Evolutionary conservation across 2,797 vertebrate species (phyloP).

Genomic region (Aeoliscus strigatus): DNA sequence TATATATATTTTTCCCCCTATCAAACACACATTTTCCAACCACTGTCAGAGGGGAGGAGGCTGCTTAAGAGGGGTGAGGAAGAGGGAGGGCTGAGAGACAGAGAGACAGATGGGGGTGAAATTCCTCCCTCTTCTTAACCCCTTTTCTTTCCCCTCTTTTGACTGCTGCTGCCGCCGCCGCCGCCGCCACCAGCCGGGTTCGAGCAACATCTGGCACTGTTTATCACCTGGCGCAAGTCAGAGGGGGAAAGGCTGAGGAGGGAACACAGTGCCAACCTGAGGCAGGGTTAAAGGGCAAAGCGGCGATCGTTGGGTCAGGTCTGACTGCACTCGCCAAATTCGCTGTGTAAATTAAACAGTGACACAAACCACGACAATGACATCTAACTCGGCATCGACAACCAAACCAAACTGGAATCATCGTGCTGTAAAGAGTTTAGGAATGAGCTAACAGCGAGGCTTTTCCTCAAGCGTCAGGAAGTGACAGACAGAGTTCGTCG

Average conservation of each 20-base stretch:
- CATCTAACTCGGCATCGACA: no score
- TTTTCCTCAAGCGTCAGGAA: constrained; percentile 30
- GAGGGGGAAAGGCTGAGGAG: constrained; percentile 45
- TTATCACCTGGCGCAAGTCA: constrained; percentile 65
- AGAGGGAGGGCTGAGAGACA: constrained; percentile 9
- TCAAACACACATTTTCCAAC: constrained; percentile 74
- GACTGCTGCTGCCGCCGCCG: constrained; percentile 34
- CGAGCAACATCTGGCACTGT: constrained; percentile 70
- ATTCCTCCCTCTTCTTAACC: constrained; percentile 7
- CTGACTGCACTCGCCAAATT: no score
- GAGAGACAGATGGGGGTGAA: constrained; percentile 6
- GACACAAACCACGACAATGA: background rate
- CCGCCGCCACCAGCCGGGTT: constrained; percentile 36
- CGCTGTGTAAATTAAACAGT: background rate
- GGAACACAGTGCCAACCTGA: constrained; percentile 43
- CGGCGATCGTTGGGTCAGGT: no score
- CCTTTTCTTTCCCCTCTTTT: constrained; percentile 7
- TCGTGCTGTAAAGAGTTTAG: background rate
- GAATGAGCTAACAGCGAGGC: constrained; percentile 7
- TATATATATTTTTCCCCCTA: constrained; percentile 55
- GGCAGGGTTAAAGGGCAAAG: constrained; percentile 11
- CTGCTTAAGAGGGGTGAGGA: constrained; percentile 13
- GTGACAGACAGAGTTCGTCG: constrained; percentile 46
- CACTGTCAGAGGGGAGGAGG: constrained; percentile 39
- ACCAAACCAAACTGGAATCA: background rate